A percentile compares a stretch with the other conserved stretches of the same genome.
These are phyloP conservation scores for Pelodiscus sinensis DNA, from an alignment of 2,113 vertebrate genomes.

Conservation along the genomic window DNA sequence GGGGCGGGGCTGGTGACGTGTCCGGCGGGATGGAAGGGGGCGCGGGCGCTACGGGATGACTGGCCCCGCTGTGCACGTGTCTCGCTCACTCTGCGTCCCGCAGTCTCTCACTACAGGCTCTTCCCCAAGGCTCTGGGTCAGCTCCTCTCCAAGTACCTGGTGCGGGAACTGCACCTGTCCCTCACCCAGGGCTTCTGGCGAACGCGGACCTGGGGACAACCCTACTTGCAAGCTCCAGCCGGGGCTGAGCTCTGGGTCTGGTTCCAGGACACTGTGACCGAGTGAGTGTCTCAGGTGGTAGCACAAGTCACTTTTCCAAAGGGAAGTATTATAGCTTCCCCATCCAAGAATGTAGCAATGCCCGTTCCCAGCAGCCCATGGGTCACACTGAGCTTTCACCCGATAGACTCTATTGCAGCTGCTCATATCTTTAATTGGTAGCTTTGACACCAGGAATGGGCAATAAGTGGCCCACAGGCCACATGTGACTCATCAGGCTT, in stretches of 20 bases:
- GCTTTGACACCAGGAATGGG: neutral
- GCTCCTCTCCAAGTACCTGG: slow-evolving; percentile 92
- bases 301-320: neutral
- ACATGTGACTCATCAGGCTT: too few relatives aligned
- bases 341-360: too few relatives aligned
- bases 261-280: slow-evolving; percentile 91
- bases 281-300: slow-evolving; percentile 82
- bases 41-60: neutral
- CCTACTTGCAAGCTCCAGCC: slow-evolving; percentile 89
- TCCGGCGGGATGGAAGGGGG: neutral
- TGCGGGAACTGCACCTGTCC: slow-evolving; percentile 91
- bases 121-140: slow-evolving; percentile 96
- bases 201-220: slow-evolving; percentile 93
- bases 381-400: neutral
- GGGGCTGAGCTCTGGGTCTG: slow-evolving; percentile 91
- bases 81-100: slow-evolving; percentile 83
- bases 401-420: neutral
- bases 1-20: neutral
- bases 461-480: too few relatives aligned
- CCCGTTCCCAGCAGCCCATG: neutral
- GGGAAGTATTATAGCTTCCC: neutral
- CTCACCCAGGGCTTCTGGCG: slow-evolving; percentile 94
- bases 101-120: slow-evolving; percentile 95
- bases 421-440: neutral
- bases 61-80: slow-evolving; percentile 78